Evolutionary conservation across 2,888 invertebrate species (phyloP).

Genomic region (Andrena camellia): DNA sequence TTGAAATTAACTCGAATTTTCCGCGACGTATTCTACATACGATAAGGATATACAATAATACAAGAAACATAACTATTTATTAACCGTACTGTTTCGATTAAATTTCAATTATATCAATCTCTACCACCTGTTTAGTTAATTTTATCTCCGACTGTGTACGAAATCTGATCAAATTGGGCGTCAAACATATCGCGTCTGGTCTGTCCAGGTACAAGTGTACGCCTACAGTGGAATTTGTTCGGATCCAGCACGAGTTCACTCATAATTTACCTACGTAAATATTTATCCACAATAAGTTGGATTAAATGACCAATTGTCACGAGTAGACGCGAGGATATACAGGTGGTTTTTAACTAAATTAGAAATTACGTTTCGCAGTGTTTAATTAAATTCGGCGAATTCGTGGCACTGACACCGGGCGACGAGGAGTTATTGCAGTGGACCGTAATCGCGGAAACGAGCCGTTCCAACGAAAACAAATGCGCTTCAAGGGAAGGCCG

Average conservation of each 20-base stretch:
- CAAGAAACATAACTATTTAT: too few relatives aligned
- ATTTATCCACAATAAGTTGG: conserved; percentile 5
- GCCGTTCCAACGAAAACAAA: conserved; percentile 49
- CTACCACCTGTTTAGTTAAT: too few relatives aligned
- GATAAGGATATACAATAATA: too few relatives aligned
- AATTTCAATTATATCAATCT: too few relatives aligned
- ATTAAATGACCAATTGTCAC: conserved; percentile 4
- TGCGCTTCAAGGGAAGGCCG: conserved; percentile 23
- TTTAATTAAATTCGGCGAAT: conserved; percentile 56
- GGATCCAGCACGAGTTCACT: neutral
- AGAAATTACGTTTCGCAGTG: conserved; percentile 45
- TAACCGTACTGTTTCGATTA: too few relatives aligned
- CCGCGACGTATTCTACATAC: too few relatives aligned
- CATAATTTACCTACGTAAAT: neutral
- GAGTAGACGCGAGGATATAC: neutral
- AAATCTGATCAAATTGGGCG: too few relatives aligned
- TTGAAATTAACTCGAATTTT: too few relatives aligned
- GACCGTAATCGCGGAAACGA: conserved; percentile 47
- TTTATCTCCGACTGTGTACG: too few relatives aligned
- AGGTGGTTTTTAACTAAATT: conserved; percentile 49
- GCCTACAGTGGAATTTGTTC: neutral
- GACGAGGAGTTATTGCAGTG: conserved; percentile 42
- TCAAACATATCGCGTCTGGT: too few relatives aligned
- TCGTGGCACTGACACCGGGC: conserved; percentile 20
- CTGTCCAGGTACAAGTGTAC: too few relatives aligned